Conservation (phyloP, 2,113 vertebrate genomes). For the Dasypus novemcinctus region DNA sequence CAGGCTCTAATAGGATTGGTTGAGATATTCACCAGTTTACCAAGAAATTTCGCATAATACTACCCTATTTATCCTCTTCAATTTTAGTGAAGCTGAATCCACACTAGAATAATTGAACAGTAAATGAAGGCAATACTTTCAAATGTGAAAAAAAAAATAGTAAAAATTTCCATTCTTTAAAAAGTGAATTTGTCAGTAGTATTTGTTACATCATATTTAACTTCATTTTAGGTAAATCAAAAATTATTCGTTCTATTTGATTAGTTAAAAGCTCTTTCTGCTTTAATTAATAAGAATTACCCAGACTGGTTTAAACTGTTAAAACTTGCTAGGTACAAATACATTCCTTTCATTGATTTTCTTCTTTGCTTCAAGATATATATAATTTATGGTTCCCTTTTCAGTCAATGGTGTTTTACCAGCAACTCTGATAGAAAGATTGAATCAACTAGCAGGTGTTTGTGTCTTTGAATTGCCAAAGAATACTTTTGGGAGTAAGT, state of each 20-base stretch:
- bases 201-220: background rate
- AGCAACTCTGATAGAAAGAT: background rate
- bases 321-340: background rate
- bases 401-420: background rate
- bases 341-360: constrained; percentile 34
- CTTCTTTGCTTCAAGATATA: constrained; percentile 7
- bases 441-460: background rate
- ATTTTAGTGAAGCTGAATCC: background rate
- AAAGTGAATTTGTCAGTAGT: background rate
- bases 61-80: background rate
- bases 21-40: background rate
- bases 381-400: background rate
- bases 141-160: background rate
- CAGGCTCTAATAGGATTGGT: background rate
- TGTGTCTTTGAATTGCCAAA: constrained; percentile 16
- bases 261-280: background rate
- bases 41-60: background rate
- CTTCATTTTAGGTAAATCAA: background rate
- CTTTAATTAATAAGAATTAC: constrained; percentile 26
- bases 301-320: background rate
- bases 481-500: background rate
- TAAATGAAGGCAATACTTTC: background rate
- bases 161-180: background rate
- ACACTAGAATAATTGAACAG: background rate
- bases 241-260: background rate